Conservation (phyloP, 64 coral and sea anemone species). For the Montipora cactus region DNA sequence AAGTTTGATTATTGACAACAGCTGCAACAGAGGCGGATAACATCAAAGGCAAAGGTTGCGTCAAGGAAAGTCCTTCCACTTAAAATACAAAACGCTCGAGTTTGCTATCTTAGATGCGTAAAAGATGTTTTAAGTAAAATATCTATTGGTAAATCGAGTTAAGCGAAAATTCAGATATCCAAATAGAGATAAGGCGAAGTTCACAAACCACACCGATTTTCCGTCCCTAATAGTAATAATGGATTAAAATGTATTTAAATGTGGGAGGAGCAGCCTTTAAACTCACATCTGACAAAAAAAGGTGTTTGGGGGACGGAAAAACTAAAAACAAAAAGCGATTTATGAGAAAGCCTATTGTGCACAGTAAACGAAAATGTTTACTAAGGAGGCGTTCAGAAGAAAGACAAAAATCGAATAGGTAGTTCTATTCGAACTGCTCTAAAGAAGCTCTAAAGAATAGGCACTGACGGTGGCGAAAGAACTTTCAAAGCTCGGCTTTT, state of each 20-base stretch:
- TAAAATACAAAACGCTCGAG: conserved; percentile 21
- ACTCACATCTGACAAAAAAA: background rate
- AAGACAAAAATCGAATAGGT: no score
- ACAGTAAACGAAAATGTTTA: no score
- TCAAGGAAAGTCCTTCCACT: background rate
- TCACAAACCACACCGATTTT: background rate
- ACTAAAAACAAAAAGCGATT: background rate
- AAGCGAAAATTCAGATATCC: conserved; percentile 21
- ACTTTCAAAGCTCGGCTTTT: no score
- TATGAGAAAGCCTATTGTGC: background rate
- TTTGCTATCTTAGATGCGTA: conserved; percentile 19
- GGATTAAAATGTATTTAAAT: background rate
- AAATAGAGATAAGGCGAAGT: background rate
- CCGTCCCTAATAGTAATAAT: background rate
- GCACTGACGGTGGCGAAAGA: no score
- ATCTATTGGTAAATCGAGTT: conserved; percentile 46
- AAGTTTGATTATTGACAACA: conserved; percentile 8
- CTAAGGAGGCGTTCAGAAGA: no score
- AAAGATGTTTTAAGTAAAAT: conserved; percentile 54
- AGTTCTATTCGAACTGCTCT: no score
- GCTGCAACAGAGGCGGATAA: conserved; percentile 10
- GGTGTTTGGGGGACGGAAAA: background rate
- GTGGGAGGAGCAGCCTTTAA: background rate
- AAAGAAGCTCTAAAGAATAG: no score
- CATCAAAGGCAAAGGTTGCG: conserved; percentile 35